Conservation (phyloP, 2,113 vertebrate genomes). For the Meleagris gallopavo region DNA sequence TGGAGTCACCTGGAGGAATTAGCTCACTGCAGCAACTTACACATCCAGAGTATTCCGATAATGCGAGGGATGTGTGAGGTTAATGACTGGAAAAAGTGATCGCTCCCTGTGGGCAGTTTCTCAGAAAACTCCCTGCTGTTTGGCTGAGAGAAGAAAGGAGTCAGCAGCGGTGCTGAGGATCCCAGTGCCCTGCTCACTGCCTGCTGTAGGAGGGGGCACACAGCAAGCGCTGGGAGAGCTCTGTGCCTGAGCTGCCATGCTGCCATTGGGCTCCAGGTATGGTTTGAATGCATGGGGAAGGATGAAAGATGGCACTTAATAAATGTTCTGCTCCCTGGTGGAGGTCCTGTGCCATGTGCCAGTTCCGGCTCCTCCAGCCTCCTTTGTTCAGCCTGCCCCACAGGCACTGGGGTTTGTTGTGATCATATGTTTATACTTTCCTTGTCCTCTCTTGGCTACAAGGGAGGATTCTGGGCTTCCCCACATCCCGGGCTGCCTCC, state of each 20-base stretch:
- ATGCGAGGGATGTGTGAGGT: conserved; percentile 66
- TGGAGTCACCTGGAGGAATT: conserved; percentile 66
- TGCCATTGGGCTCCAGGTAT: rapidly evolving
- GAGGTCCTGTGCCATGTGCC: background rate
- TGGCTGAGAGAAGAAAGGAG: conserved; percentile 65
- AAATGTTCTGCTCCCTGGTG: rapidly evolving
- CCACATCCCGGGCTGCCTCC: conserved; percentile 1
- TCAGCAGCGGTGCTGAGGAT: background rate
- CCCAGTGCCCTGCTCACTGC: background rate
- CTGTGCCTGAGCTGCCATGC: background rate
- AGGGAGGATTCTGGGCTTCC: background rate
- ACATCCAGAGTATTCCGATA: conserved; percentile 47
- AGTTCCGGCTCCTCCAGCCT: background rate
- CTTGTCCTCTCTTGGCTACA: background rate
- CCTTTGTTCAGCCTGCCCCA: background rate
- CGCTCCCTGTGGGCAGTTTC: conserved; percentile 67
- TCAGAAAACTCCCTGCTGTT: conserved; percentile 65
- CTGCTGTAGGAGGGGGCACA: background rate
- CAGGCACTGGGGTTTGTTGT: background rate
- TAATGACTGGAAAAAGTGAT: conserved; percentile 73
- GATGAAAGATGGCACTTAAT: background rate
- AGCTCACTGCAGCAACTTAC: conserved; percentile 44
- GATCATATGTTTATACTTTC: background rate
- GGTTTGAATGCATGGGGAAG: background rate
- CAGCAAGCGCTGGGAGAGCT: background rate